Conservation (phyloP, 2,888 invertebrate genomes). For the Seira musarum region DNA sequence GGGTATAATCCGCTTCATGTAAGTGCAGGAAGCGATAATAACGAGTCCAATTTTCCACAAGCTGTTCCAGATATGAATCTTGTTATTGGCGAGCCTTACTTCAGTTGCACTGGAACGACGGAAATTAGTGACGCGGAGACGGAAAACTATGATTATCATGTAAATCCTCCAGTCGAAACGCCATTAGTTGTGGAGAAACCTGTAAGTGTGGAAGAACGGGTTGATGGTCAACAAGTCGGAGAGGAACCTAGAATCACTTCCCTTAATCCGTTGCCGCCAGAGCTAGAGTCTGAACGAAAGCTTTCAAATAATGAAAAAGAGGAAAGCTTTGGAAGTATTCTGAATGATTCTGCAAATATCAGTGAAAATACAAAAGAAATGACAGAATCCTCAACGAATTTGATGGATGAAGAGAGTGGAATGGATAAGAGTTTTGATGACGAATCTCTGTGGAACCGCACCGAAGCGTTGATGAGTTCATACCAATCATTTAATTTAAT, state of each 20-base stretch:
- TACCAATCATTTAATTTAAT: conserved; percentile 60
- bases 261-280: background rate
- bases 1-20: background rate
- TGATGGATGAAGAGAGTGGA: background rate
- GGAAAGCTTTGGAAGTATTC: too few species aligned
- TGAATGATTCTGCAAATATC: too few species aligned
- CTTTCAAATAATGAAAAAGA: background rate
- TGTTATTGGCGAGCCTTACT: conserved; percentile 37
- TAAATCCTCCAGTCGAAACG: conserved; percentile 50
- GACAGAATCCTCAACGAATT: background rate
- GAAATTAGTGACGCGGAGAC: conserved; percentile 47
- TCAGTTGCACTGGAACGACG: conserved; percentile 22
- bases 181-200: background rate
- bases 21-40: background rate
- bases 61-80: background rate
- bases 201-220: background rate
- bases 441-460: conserved; percentile 55
- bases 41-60: background rate
- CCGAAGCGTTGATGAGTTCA: conserved; percentile 57
- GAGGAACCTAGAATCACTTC: too few species aligned
- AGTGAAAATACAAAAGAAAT: too few species aligned
- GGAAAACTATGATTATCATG: conserved; percentile 48
- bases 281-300: background rate
- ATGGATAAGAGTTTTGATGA: conserved; percentile 40
- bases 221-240: too few species aligned